Evolutionary conservation across 2,113 vertebrate species (phyloP).

Genomic region (Xiphophorus maculatus): DNA sequence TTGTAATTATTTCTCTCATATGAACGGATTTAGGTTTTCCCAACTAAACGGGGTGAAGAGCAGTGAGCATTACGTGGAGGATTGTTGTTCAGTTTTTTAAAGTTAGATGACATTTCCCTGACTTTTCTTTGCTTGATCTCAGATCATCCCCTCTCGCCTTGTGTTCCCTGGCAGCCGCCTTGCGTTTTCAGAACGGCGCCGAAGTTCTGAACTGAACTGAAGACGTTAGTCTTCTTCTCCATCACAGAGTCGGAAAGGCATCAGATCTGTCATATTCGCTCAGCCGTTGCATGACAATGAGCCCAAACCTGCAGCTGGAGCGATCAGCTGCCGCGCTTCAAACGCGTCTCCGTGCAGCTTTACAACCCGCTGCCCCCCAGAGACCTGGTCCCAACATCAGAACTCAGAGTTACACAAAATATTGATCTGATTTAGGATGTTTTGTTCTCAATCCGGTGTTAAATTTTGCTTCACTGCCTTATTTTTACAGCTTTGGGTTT

Average conservation of each 20-base stretch:
- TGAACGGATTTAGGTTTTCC: neutral
- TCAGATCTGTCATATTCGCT: constrained; percentile 5
- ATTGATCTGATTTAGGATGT: constrained; percentile 12
- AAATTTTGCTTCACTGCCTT: neutral
- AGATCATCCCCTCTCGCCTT: neutral
- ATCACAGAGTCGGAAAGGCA: neutral
- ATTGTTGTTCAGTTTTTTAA: neutral
- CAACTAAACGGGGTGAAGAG: neutral
- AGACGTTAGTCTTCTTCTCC: constrained; percentile 15
- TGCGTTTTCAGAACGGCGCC: neutral
- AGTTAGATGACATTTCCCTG: neutral
- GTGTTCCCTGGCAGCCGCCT: constrained; percentile 1
- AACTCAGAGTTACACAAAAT: neutral
- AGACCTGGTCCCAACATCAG: constrained; percentile 6
- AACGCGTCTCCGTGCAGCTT: neutral
- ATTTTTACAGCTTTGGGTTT: neutral
- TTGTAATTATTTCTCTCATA: neutral
- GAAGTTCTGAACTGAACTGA: constrained; percentile 2
- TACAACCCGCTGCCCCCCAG: neutral
- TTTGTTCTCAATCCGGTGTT: neutral
- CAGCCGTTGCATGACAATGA: constrained; percentile 11
- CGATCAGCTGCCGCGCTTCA: constrained; percentile 5
- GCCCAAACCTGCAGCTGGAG: constrained; percentile 1
- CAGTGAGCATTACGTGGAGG: neutral
- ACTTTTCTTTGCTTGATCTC: neutral